Percentiles rank a stretch among this genome's conserved stretches.
These are phyloP conservation scores for Patella caerulea DNA, from an alignment of 2,888 invertebrate genomes.

Conservation along the genomic window DNA sequence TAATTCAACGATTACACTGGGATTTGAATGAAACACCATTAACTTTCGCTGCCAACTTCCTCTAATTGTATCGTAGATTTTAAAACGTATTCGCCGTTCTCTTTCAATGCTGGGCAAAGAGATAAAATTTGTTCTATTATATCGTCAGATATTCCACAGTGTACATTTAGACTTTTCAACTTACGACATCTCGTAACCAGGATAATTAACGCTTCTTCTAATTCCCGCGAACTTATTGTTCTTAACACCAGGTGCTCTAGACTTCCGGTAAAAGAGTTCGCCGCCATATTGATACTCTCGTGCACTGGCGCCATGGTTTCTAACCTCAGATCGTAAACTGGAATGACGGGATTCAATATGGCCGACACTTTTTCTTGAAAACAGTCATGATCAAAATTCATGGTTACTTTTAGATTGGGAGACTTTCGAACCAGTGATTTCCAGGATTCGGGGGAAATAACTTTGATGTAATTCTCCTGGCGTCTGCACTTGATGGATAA, in stretches of 20 bases:
- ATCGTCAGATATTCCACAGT: slow-evolving; percentile 59
- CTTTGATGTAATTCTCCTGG: slow-evolving; percentile 63
- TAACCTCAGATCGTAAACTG: slow-evolving; percentile 60
- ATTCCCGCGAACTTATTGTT: slow-evolving; percentile 55
- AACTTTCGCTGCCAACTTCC: too few relatives aligned
- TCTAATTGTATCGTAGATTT: too few relatives aligned
- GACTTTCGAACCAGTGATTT: slow-evolving; percentile 37
- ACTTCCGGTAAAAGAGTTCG: slow-evolving; percentile 53
- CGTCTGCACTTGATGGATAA: slow-evolving; percentile 63
- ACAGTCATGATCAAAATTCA: slow-evolving; percentile 68
- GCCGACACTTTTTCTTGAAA: slow-evolving; percentile 56
- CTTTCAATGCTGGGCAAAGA: slow-evolving; percentile 55
- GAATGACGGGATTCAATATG: slow-evolving; percentile 67
- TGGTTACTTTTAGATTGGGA: slow-evolving; percentile 61
- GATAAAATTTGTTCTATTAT: slow-evolving; percentile 60
- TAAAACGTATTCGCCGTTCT: slow-evolving; percentile 56
- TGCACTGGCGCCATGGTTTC: slow-evolving; percentile 64
- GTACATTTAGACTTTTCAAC: slow-evolving; percentile 59
- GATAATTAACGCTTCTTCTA: slow-evolving; percentile 56
- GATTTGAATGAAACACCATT: too few relatives aligned
- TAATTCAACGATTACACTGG: too few relatives aligned
- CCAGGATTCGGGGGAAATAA: slow-evolving; percentile 62
- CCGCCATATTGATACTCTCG: slow-evolving; percentile 60
- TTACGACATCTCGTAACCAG: slow-evolving; percentile 51
- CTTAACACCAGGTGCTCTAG: slow-evolving; percentile 63